Evolutionary conservation across 2,797 vertebrate genomes (phyloP), one percentile per base, ranked within the genome.

Genomic region (Percopsis omiscomaycus): DNA sequence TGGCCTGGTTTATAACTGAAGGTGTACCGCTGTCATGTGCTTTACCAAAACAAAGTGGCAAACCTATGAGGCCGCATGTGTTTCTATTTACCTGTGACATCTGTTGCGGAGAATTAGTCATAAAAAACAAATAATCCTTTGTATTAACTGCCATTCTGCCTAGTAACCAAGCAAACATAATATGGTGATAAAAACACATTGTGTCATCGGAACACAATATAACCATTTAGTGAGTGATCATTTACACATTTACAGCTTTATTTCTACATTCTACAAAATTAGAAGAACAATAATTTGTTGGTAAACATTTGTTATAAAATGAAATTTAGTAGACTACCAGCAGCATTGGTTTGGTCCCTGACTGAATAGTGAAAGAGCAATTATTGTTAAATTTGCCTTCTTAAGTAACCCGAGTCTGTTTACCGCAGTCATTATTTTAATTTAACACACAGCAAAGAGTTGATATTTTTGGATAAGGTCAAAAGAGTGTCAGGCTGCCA

Each of bases 81-180:
- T 90, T 93, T 89, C 62, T 84, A 74, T 82, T 93, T 91, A 89
- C 77, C 79, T 71, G 64, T 73, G 56, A 86, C 86, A 86, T 84
- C 80, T 82, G 86, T 63, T 83, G 46, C 15, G 4, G 60, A 54
- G 70, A 71, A 80, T 83, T 77, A 70, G 65, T 82, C 68, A 76
- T 77, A 71, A 70, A 71, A 73, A 73, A 3, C 42, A 47, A 44
- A 65, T 66, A 5, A 74, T 76, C 77, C 64, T 61, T 78, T 82
- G 74, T 63, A 46, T 64, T 69, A 69, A 66, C 59, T n/a, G 63
- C 61, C 69, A 76, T 51, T 81, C 50, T 74, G 58, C 69, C 67
- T 53, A 56, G 61, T 42, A 78, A 75, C 76, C 69, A 74, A 60
- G 59, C 72, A 71, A 16, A 30, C 37, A 13, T 54, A 16, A 67